Percentiles rank a stretch among this genome's conserved stretches.
Evolutionary conservation across 1,140 invertebrate genomes (phyloP).

Genomic region (Camponotus floridanus): DNA sequence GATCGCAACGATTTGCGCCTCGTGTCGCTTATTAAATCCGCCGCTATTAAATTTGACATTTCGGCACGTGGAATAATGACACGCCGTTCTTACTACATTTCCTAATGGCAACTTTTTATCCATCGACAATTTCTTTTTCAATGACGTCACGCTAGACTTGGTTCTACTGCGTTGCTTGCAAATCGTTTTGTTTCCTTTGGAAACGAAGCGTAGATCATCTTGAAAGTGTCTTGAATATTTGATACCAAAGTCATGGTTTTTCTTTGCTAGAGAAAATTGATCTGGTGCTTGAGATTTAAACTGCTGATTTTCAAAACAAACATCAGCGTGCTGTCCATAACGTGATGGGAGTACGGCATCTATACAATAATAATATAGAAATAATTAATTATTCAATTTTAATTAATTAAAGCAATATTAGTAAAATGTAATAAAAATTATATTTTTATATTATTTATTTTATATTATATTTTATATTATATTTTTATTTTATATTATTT

Average conservation of each 20-base stretch:
- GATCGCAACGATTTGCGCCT: background rate
- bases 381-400: background rate
- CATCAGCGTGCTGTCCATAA: conserved; percentile 19
- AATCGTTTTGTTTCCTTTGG: background rate
- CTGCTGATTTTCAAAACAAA: background rate
- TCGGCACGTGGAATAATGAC: background rate
- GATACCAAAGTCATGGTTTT: background rate
- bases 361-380: conserved; percentile 11
- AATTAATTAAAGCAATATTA: background rate
- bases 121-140: conserved; percentile 22
- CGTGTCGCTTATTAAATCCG: background rate
- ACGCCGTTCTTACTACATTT: background rate
- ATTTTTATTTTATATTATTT: too few relatives aligned
- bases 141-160: conserved; percentile 8
- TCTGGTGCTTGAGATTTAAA: background rate
- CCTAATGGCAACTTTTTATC: conserved; percentile 18
- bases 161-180: background rate
- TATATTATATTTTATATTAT: too few relatives aligned
- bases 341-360: background rate
- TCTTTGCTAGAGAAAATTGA: background rate
- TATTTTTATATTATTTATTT: too few relatives aligned
- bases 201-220: conserved; percentile 2
- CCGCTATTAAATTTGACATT: conserved; percentile 22
- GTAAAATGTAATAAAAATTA: background rate
- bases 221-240: conserved; percentile 2